Evolutionary conservation across 2,888 invertebrate species (phyloP).

Genomic region (Megamerina dolium): DNA sequence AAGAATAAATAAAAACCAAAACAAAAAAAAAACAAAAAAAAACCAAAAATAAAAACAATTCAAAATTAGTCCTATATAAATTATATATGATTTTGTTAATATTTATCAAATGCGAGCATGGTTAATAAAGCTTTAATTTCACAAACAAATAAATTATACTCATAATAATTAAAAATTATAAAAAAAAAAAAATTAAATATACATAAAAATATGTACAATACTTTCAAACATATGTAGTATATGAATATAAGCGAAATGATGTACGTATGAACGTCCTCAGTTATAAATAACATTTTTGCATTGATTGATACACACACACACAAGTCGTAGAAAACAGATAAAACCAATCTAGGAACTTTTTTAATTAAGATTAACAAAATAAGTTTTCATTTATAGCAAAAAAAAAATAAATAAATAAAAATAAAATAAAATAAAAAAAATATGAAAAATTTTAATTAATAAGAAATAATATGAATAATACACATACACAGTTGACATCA

Average conservation of each 20-base stretch:
- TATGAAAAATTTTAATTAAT: not conserved
- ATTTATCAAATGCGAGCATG: slow-evolving; percentile 43
- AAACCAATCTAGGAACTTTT: too few species aligned
- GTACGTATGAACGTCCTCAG: slow-evolving; percentile 40
- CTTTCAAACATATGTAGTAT: too few species aligned
- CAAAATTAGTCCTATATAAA: too few species aligned
- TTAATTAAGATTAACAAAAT: slow-evolving; percentile 12
- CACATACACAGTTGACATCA: slow-evolving; percentile 26
- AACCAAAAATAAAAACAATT: too few species aligned
- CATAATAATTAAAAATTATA: too few species aligned
- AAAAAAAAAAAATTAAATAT: slow-evolving; percentile 19
- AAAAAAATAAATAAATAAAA: slow-evolving; percentile 12
- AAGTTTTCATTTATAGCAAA: slow-evolving; percentile 17
- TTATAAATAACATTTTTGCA: slow-evolving; percentile 42
- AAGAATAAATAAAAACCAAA: too few species aligned
- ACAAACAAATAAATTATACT: slow-evolving; percentile 30
- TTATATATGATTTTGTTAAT: slow-evolving; percentile 39
- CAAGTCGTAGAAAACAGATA: too few species aligned
- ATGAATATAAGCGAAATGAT: too few species aligned
- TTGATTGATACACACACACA: slow-evolving; percentile 34
- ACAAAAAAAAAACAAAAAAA: too few species aligned
- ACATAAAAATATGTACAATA: too few species aligned
- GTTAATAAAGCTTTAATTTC: slow-evolving; percentile 48
- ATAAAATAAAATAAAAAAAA: slow-evolving; percentile 8
- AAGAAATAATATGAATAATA: slow-evolving; percentile 5